Base-by-base conservation (phyloP, 2,797 vertebrate species). In the Epinephelus malabaricus region DNA sequence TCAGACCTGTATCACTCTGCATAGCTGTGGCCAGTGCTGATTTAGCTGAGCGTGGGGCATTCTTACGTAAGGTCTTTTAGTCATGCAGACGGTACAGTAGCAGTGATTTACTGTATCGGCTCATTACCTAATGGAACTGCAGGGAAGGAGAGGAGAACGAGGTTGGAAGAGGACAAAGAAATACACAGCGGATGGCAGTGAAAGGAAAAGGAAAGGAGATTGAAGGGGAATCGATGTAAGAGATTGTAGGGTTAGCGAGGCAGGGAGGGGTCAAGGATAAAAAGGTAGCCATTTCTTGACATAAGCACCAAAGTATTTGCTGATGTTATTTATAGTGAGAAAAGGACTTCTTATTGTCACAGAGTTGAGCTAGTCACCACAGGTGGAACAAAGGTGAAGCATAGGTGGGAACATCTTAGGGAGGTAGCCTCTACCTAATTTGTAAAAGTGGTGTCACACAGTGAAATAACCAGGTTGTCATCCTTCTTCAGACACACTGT, bases 101-200 rank as follows among this genome's bases (percentile, higher is more conserved):
- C 73, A 71, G 86, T 91, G 90, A 92, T 93, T 93, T 90, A 92
- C 73, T 61, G 78, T 76, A 70, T 73, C 60, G 75, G 79, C 76
- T 94, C 89, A 94, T 93, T 94, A 93, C 81, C 69, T 95, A 95
- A 93, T 93, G 92, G 89, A 87, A 50, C 72, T 71, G 87, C 76
- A 82, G 80, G 50, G 60, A 56, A 69, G 61, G 59, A 61, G 64
- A 54, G 46, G 23, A 34, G 63, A 12, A 46, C 18, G 25, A 68
- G 60, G 51, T 43, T 34, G 45, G 66, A 61, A 56, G 58, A 79
- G 75, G 76, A 66, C 43, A 67, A 47, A 23, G 49, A 15, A 55
- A 59, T 69, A 61, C 11, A 63, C 46, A 56, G 51, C 53, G 21
- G 27, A 21, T 40, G 64, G 79, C 14, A 10, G 45, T 21, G 69